phyloP scores from a whole-genome alignment of 2,888 invertebrate species.

The Cryptus viduatorius region DNA sequence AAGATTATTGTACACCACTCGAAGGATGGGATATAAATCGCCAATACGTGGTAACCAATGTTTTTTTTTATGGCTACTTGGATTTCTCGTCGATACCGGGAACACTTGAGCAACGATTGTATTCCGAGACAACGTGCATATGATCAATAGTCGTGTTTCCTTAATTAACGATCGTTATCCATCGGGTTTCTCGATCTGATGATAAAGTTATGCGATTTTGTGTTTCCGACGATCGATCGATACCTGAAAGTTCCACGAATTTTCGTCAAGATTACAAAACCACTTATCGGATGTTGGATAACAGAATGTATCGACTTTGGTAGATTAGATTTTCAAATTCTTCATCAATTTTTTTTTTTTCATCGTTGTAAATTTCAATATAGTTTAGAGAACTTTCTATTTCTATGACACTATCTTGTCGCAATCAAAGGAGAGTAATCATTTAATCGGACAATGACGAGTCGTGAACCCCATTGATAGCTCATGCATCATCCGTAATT shows the following conservation, averaged over 20 bases:
- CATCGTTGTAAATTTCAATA: background rate
- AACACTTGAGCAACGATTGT: conserved; percentile 7
- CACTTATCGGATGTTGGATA: background rate
- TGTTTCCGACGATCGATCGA: background rate
- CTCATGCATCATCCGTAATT: conserved; percentile 18
- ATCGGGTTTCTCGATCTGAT: background rate
- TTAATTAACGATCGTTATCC: conserved; percentile 33
- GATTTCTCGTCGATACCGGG: conserved; percentile 6
- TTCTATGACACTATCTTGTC: background rate
- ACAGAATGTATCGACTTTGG: background rate
- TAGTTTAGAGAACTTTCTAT: background rate
- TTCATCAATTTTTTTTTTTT: background rate
- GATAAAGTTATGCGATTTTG: background rate
- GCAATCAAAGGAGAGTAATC: background rate
- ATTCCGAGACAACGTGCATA: background rate
- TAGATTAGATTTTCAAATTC: background rate
- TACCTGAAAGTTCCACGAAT: background rate
- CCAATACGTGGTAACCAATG: background rate
- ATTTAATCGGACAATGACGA: background rate
- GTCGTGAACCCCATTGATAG: background rate
- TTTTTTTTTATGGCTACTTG: conserved; percentile 6
- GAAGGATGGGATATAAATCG: background rate
- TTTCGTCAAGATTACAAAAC: background rate
- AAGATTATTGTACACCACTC: background rate
- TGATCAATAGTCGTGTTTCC: background rate